These are phyloP conservation scores for Mionectes olivaceus DNA, from an alignment of 2,797 vertebrate species.

Conservation along the genomic window DNA sequence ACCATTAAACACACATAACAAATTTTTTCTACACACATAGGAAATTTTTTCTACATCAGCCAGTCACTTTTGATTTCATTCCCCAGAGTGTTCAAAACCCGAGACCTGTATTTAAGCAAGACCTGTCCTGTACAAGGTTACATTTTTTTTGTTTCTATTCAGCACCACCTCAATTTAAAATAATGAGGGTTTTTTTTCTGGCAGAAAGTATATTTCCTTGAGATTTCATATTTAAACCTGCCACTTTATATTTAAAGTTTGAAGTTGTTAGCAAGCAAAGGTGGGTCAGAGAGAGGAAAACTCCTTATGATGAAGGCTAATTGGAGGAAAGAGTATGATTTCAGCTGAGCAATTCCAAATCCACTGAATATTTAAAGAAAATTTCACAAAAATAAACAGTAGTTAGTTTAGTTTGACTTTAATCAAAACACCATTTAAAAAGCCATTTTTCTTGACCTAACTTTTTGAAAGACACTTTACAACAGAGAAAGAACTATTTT, in stretches of 20 bases:
- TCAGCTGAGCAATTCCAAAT: background rate
- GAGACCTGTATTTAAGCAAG: background rate
- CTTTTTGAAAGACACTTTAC: background rate
- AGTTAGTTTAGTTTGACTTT: background rate
- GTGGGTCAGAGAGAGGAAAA: background rate
- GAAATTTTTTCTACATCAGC: background rate
- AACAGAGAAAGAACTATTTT: background rate
- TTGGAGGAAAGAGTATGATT: background rate
- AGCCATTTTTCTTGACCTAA: background rate
- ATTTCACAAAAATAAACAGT: background rate
- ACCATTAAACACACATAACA: rapidly evolving
- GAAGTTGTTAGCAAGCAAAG: background rate
- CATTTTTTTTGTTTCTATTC: background rate
- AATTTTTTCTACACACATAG: rapidly evolving
- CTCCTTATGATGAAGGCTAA: background rate
- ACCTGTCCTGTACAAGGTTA: background rate
- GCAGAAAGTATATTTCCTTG: background rate
- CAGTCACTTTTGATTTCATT: background rate
- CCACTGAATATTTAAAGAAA: background rate
- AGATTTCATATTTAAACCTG: background rate
- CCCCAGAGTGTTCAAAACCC: background rate
- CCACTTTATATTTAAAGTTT: background rate
- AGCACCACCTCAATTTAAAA: background rate
- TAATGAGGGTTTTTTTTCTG: background rate
- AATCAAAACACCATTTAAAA: background rate